Base-by-base conservation (phyloP, 2,888 invertebrate genomes). In the Strigamia crassipes region DNA sequence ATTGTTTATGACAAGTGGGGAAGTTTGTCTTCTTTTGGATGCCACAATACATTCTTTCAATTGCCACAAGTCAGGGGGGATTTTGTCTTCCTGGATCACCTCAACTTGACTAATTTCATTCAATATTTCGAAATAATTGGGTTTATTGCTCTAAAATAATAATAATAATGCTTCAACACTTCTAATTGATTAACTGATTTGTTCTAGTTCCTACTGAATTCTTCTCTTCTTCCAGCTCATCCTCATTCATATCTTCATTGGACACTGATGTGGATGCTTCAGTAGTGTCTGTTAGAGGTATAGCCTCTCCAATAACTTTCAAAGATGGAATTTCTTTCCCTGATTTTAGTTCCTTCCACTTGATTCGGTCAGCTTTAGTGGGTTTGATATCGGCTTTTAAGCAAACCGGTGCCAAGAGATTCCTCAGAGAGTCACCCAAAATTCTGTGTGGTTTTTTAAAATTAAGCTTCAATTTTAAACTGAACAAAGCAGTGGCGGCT, bases 351-450 rank as follows among this genome's bases (percentile, higher is more conserved):
- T 42, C 42, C 10, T 42, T 42, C 15, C 1, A 8, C 42, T 42
- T 42, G 4, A 15, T 42, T 12, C 10, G 4, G 15, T 15, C 42
- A 10, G 42, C 10, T 42, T 42, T 42, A 10, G 1, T 15, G 10
- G 1, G 1, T 10, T 15, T 42, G 42, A 2, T 42, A 78, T 85
- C 84, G 10, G 83, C 84, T n/a, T 83, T 82, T 18, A 85, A 61
- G 51, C 82, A 83, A n/a, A 85, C 80, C 15, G 83, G 82, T 73
- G 90, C 89, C 83, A 91, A 89, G 84, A 93, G 87, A 82, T 92
- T 91, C 83, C 89, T 88, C 82, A 93, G 88, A 82, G 89, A 87
- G 84, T 90, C 89, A 82, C 90, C 90, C 82, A 93, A 87, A 82
- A 91, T 91, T 82, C 92, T 91, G n/a, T n/a, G n/a, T n/a, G n/a